phyloP scores from a whole-genome alignment of 2,797 vertebrate genomes.

The Sebastes vulpes region DNA sequence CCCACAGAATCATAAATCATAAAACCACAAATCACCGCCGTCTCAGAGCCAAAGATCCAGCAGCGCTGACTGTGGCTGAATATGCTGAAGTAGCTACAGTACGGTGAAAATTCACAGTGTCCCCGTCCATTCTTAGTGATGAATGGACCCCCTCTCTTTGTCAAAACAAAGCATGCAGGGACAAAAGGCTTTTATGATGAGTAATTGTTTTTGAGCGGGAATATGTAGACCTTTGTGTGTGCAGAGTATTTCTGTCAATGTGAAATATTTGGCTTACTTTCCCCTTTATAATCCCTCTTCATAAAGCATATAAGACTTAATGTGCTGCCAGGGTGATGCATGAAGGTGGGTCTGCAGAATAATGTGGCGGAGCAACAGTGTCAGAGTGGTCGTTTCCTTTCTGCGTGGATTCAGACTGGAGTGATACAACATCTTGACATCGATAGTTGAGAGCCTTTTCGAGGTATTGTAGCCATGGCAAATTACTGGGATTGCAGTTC shows the following conservation, averaged over 20 bases:
- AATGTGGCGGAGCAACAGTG: conserved; percentile 16
- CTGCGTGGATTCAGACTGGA: conserved; percentile 22
- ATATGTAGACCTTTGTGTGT: conserved; percentile 65
- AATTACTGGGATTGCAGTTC: conserved; percentile 21
- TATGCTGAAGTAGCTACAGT: conserved; percentile 32
- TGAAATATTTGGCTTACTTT: conserved; percentile 65
- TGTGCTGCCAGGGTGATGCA: conserved; percentile 61
- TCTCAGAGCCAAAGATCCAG: conserved; percentile 44
- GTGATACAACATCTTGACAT: conserved; percentile 10
- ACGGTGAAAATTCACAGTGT: conserved; percentile 41
- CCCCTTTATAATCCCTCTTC: conserved; percentile 47
- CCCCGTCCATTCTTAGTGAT: conserved; percentile 68
- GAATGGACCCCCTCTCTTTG: conserved; percentile 60
- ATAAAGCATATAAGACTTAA: conserved; percentile 45
- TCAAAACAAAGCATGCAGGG: conserved; percentile 68
- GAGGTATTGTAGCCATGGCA: not conserved
- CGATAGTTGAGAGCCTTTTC: conserved; percentile 28
- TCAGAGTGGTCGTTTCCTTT: not conserved
- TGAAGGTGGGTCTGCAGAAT: conserved; percentile 30
- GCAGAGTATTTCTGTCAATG: conserved; percentile 57
- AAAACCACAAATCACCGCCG: conserved; percentile 42
- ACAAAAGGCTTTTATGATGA: conserved; percentile 78
- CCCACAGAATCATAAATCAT: conserved; percentile 66
- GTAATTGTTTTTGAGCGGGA: conserved; percentile 66
- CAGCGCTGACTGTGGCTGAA: conserved; percentile 33